phyloP scores from a whole-genome alignment of 2,113 vertebrate species.

The Tylochromis polylepis region DNA sequence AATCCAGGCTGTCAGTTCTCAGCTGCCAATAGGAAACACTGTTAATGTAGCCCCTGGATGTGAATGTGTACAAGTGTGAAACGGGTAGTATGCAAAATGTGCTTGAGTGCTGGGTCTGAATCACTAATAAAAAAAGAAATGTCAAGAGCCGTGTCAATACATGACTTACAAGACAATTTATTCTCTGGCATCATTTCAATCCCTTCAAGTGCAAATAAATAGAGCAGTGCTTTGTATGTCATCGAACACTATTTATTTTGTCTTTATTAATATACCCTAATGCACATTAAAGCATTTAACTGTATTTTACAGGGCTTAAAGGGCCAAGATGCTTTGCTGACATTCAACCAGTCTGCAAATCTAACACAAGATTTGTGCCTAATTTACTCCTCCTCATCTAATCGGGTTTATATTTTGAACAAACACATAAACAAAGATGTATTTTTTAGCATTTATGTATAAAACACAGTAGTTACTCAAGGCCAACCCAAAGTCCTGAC shows the following conservation, averaged over 20 bases:
- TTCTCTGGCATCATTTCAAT: neutral
- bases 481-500: constrained; percentile 11
- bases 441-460: neutral
- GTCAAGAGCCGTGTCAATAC: neutral
- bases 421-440: neutral
- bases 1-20: neutral
- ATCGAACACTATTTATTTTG: neutral
- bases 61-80: neutral
- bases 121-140: neutral
- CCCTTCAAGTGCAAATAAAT: neutral
- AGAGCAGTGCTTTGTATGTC: neutral
- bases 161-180: neutral
- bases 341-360: neutral
- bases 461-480: neutral
- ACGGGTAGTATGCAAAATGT: neutral
- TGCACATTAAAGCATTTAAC: neutral
- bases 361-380: neutral
- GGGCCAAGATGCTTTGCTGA: neutral
- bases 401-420: neutral
- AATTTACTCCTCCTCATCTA: neutral
- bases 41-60: neutral
- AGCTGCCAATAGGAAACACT: constrained; percentile 4
- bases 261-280: neutral
- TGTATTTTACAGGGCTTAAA: neutral
- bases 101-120: neutral